phyloP scores from a whole-genome alignment of 2,888 invertebrate species.

The Raillietiella orientalis region DNA sequence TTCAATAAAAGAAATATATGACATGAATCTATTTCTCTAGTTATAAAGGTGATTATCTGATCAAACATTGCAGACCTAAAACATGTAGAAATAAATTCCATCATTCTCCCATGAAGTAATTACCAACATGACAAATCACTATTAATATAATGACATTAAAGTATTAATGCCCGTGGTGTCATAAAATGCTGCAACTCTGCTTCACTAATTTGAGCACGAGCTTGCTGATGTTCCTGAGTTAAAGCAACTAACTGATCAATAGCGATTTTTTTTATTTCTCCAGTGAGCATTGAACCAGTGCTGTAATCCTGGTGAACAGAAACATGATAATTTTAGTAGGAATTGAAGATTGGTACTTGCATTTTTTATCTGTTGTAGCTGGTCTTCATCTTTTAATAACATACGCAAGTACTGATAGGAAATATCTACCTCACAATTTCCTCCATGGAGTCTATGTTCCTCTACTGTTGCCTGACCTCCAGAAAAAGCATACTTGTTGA shows the following conservation, averaged over 20 bases:
- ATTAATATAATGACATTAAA: too few relatives aligned
- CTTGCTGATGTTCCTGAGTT: conserved; percentile 45
- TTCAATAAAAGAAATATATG: too few relatives aligned
- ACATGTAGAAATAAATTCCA: too few relatives aligned
- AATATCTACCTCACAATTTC: conserved; percentile 85
- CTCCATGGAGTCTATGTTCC: conserved; percentile 61
- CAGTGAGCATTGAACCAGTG: conserved; percentile 62
- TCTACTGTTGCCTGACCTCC: conserved; percentile 79
- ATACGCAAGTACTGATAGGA: conserved; percentile 77
- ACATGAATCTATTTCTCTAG: too few relatives aligned
- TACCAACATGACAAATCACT: too few relatives aligned
- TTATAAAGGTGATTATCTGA: too few relatives aligned
- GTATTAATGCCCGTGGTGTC: conserved; percentile 34
- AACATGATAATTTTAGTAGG: neutral
- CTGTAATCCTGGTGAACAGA: conserved; percentile 30
- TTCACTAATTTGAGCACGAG: conserved; percentile 45
- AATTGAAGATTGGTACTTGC: conserved; percentile 14
- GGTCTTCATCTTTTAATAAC: conserved; percentile 73
- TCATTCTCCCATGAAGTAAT: too few relatives aligned
- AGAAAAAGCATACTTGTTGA: conserved; percentile 84
- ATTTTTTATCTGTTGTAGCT: conserved; percentile 34
- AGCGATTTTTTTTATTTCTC: conserved; percentile 69
- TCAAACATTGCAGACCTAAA: too few relatives aligned
- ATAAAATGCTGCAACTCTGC: conserved; percentile 52
- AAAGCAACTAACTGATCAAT: conserved; percentile 46